Base-by-base conservation (phyloP, 2,113 vertebrate species). In the Pseudorhombus dupliciocellatus region DNA sequence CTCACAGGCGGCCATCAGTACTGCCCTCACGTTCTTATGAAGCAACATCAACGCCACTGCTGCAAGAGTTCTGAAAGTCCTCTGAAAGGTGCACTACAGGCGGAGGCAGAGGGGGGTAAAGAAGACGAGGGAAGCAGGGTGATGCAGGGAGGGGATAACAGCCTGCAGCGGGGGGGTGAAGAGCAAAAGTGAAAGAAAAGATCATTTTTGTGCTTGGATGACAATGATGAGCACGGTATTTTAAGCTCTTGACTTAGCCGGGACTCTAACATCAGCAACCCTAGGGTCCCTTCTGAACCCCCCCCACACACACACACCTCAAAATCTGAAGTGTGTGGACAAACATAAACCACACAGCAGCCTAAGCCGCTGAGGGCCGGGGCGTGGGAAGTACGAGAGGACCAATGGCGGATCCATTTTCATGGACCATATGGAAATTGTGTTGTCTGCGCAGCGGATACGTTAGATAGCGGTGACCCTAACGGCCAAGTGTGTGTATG, bases 371-470 rank as follows among this genome's bases (percentile, higher is more conserved):
- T 58, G 56, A 62, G 58, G 79, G 67, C 79, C 37, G 40, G 93
- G 92, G 92, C 95, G 96, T 98, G 96, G 95, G 96, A 98, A 98
- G 95, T 94, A 88, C 93, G 90, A 92, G 80, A 78, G 91, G 89
- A 92, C 91, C 90, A 89, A 75, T 11, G 90, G 93, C 93, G 77
- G 92, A 95, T 96, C 95, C 93, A 94, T 95, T 97, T 98, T 94
- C 95, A 96, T 94, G 94, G 94, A 95, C 96, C 97, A 97, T 98
- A 99, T 98, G 97, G 97, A 98, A 98, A 96, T 98, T 95, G 92
- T 94, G 96, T 95, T 97, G 95, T 97, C 96, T 95, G 95, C 87
- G 93, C 93, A 90, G 93, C 92, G 92, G 95, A 94, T 94, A 93
- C 92, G 94, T 95, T 95, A 95, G 94, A 96, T 95, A 94, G 95